Evolutionary conservation across 2,797 vertebrate species (phyloP).

Genomic region (Tympanoctomys barrerae): DNA sequence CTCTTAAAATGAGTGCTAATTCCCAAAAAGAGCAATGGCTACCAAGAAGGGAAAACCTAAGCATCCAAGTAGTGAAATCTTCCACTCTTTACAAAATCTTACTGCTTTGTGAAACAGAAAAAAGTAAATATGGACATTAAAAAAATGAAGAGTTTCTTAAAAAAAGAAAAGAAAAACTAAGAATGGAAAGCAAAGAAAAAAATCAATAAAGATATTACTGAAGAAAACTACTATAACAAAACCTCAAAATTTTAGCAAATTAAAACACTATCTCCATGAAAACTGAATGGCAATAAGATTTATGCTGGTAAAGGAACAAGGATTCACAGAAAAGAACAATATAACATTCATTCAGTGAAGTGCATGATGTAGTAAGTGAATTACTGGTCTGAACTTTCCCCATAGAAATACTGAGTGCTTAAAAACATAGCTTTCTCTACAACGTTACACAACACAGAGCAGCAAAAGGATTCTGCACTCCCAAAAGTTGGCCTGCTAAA

Average conservation of each 20-base stretch:
- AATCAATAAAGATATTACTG: neutral
- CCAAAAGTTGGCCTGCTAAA: neutral
- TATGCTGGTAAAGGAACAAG: neutral
- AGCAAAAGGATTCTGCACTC: neutral
- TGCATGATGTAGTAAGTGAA: neutral
- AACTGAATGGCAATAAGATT: neutral
- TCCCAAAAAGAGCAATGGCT: neutral
- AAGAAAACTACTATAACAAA: neutral
- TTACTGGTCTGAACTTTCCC: neutral
- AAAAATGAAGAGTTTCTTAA: neutral
- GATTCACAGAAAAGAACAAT: neutral
- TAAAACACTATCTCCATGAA: neutral
- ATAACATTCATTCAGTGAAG: neutral
- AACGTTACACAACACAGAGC: neutral
- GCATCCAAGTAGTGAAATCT: neutral
- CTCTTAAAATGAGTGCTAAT: neutral
- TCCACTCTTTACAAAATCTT: neutral
- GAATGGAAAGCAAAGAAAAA: neutral
- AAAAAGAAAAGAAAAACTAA: neutral
- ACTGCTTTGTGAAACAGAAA: neutral
- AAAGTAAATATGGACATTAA: neutral
- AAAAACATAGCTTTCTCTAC: neutral
- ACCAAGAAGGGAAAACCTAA: neutral
- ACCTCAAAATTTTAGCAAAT: neutral
- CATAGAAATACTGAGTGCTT: neutral